Evolutionary conservation across 2,113 vertebrate species (phyloP).

Genomic region (Chlorodrepanis virens): DNA sequence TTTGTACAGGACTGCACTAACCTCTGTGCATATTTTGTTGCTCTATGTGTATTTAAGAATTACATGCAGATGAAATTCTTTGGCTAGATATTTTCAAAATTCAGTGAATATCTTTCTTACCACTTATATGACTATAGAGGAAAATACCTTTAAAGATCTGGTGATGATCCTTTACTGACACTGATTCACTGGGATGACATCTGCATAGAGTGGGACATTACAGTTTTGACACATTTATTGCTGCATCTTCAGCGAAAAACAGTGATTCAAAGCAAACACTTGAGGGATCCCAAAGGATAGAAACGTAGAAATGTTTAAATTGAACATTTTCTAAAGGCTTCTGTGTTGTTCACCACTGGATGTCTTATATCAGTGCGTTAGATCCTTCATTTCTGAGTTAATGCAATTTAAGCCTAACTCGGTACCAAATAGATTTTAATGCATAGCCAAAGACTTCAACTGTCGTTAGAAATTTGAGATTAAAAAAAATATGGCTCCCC

Average conservation of each 20-base stretch:
- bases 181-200: not conserved
- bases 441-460: not conserved
- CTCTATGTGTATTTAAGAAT: conserved; percentile 28
- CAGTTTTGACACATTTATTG: not conserved
- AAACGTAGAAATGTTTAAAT: not conserved
- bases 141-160: not conserved
- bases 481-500: not conserved
- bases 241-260: not conserved
- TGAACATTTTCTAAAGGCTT: not conserved
- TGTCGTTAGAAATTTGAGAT: not conserved
- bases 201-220: not conserved
- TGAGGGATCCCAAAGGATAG: not conserved
- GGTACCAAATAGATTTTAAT: not conserved
- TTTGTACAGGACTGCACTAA: conserved; percentile 30
- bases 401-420: not conserved
- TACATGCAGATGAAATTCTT: conserved; percentile 26
- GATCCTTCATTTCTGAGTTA: not conserved
- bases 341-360: not conserved
- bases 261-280: not conserved
- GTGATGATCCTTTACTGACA: not conserved
- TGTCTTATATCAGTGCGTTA: not conserved
- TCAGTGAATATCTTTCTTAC: not conserved
- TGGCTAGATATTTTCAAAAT: not conserved
- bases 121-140: not conserved
- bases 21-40: conserved; percentile 30